Percentiles rank a stretch among this genome's conserved stretches.
Conservation (phyloP, 1,140 invertebrate species). For the Zaprionus vittiger region DNA sequence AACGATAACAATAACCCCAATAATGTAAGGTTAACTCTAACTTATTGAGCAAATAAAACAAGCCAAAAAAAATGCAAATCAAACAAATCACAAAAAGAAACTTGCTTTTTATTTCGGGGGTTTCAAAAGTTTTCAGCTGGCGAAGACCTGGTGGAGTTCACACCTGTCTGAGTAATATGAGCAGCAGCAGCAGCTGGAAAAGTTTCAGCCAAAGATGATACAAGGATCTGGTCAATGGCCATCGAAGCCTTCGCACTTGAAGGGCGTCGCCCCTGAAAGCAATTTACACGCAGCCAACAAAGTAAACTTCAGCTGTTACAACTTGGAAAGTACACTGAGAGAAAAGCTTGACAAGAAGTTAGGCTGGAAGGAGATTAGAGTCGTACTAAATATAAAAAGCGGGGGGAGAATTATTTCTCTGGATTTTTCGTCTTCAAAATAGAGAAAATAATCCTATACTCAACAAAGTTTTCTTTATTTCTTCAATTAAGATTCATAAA, state of each 20-base stretch:
- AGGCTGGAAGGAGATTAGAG: too few species aligned
- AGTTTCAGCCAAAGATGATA: constrained; percentile 15
- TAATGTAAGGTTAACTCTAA: constrained; percentile 75
- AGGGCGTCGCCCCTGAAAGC: constrained; percentile 5
- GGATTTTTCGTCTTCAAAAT: too few species aligned
- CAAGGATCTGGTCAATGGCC: constrained; percentile 28
- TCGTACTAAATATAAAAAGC: too few species aligned
- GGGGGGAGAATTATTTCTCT: too few species aligned
- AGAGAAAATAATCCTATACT: too few species aligned
- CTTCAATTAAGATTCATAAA: too few species aligned
- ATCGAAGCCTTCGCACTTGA: constrained; percentile 18
- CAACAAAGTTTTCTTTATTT: too few species aligned
- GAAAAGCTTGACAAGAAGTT: background rate
- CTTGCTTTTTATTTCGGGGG: constrained; percentile 10
- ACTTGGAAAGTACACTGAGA: background rate
- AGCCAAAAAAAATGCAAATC: constrained; percentile 51
- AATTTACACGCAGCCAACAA: constrained; percentile 11
- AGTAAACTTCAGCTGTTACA: background rate
- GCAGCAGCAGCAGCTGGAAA: constrained; percentile 6
- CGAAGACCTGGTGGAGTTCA: constrained; percentile 19
- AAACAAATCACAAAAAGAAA: constrained; percentile 41
- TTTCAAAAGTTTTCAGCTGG: background rate
- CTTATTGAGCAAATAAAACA: constrained; percentile 61
- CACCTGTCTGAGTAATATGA: constrained; percentile 27
- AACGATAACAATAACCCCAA: constrained; percentile 11